Evolutionary conservation across 2,888 invertebrate species (phyloP), one percentile per base, ranked within the genome.

Genomic region (Chymomyza amoena): DNA sequence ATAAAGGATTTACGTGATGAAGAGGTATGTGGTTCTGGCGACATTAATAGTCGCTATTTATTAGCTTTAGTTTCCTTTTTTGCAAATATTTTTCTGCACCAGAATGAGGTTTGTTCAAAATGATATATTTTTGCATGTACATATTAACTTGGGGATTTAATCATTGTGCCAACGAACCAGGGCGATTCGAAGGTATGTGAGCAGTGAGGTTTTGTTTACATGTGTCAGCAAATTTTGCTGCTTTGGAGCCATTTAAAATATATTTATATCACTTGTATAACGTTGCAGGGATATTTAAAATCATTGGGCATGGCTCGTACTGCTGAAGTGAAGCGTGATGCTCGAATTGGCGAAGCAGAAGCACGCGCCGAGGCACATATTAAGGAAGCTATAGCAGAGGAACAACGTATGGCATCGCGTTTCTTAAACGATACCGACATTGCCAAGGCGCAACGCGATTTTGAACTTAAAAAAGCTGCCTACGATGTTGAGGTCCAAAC

Each of bases 401-500:
- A 99, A 91, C 97, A 98, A 91, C 94, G 98, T 62, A 97, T 98
- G 98, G 98, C 98, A 0, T 94, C 98, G 0, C 95, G 97, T 73
- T 97, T 97, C 91, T 92, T 97, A 18, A 99, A 99, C 92, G 98
- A 99, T 90, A 98, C 98, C 0, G 98, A 99, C 92, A 98, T 99
- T 71, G 98, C 99, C 1, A 98, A 99, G 92, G 97, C 99, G 0
- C 97, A 98, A 90, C 93, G 99, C 75, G 98, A 99, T 92, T 99
- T 98, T 91, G 98, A 99, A 92, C 92, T 99, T 75, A 98, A 99
- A 91, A 98, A 99, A 91, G 98, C 99, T 7, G 96, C 97, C 2
- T 99, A 99, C 90, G 99, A 99, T 90, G 96, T 97, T 78, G 99
- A 99, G 93, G 98, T 99, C 56, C 97, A 98, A 92, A 98, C 98